Evolutionary conservation across 2,797 vertebrate species (phyloP).

Genomic region (Martes flavigula): DNA sequence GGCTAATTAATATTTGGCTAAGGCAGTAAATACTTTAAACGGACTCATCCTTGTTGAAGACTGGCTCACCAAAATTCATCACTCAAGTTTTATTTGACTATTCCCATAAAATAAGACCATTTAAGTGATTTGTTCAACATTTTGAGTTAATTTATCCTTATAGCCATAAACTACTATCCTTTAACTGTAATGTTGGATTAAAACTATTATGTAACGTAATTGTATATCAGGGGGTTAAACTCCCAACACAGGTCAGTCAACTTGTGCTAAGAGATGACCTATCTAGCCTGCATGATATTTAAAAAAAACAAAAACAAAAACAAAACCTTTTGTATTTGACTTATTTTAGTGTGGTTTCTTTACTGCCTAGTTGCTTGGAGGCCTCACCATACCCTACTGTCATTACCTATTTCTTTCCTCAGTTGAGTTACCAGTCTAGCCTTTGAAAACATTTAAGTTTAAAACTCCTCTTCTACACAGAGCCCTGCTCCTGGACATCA

Average conservation of each 20-base stretch:
- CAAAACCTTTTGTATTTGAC: neutral
- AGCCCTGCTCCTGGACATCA: neutral
- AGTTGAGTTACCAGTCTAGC: neutral
- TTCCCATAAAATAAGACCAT: conserved; percentile 28
- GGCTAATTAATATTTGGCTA: conserved; percentile 22
- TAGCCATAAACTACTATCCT: neutral
- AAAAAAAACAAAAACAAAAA: neutral
- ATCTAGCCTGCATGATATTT: neutral
- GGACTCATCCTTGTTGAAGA: neutral
- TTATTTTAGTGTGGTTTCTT: neutral
- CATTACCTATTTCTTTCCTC: neutral
- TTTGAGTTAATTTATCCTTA: neutral
- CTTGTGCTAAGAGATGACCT: neutral
- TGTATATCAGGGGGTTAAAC: neutral
- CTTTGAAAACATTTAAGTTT: neutral
- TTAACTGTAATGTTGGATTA: neutral
- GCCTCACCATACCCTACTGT: neutral
- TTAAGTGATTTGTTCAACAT: neutral
- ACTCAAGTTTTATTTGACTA: conserved; percentile 28
- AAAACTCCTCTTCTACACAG: neutral
- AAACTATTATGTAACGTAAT: neutral
- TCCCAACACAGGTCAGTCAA: neutral
- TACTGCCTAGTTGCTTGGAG: neutral
- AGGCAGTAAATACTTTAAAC: conserved; percentile 41
- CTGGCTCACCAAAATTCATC: neutral